These are phyloP conservation scores for Epinephelus malabaricus DNA, from an alignment of 2,797 vertebrate genomes.

Conservation along the genomic window DNA sequence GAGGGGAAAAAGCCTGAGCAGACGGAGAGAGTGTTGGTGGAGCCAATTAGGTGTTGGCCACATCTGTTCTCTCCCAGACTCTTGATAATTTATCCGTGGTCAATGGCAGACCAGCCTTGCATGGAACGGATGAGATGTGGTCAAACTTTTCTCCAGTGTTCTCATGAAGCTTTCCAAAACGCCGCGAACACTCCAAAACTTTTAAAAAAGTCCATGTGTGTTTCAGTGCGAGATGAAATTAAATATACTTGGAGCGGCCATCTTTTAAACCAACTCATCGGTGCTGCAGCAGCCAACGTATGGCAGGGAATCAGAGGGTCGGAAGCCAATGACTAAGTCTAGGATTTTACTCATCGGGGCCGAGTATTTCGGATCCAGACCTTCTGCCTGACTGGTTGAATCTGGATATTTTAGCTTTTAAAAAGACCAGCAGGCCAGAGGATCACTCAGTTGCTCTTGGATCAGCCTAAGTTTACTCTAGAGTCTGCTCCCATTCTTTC, in stretches of 20 bases:
- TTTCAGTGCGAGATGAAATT: slow-evolving; percentile 52
- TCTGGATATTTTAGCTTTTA: slow-evolving; percentile 61
- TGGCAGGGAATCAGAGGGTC: slow-evolving; percentile 43
- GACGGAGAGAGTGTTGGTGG: slow-evolving; percentile 45
- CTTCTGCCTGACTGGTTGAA: slow-evolving; percentile 55
- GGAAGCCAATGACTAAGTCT: slow-evolving; percentile 26
- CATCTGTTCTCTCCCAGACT: slow-evolving; percentile 71
- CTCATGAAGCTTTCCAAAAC: slow-evolving; percentile 71
- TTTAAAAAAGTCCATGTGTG: slow-evolving; percentile 35
- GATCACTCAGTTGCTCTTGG: slow-evolving; percentile 81
- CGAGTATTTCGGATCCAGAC: slow-evolving; percentile 37
- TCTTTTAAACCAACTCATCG: slow-evolving; percentile 29
- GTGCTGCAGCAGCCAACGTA: slow-evolving; percentile 45
- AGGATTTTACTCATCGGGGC: slow-evolving; percentile 31
- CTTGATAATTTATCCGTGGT: slow-evolving; percentile 76
- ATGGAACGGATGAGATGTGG: slow-evolving; percentile 73
- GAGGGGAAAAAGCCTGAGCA: slow-evolving; percentile 25
- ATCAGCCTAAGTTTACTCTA: slow-evolving; percentile 72
- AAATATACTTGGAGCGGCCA: slow-evolving; percentile 49
- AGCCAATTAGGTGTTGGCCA: slow-evolving; percentile 77
- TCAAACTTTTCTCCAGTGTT: slow-evolving; percentile 62
- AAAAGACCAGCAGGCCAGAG: slow-evolving; percentile 53
- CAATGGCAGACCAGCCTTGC: slow-evolving; percentile 57
- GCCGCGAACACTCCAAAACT: slow-evolving; percentile 44
- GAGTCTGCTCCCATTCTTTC: slow-evolving; percentile 77